Evolutionary conservation across 2,797 vertebrate species (phyloP).

Genomic region (Schizothorax lantsangensis): DNA sequence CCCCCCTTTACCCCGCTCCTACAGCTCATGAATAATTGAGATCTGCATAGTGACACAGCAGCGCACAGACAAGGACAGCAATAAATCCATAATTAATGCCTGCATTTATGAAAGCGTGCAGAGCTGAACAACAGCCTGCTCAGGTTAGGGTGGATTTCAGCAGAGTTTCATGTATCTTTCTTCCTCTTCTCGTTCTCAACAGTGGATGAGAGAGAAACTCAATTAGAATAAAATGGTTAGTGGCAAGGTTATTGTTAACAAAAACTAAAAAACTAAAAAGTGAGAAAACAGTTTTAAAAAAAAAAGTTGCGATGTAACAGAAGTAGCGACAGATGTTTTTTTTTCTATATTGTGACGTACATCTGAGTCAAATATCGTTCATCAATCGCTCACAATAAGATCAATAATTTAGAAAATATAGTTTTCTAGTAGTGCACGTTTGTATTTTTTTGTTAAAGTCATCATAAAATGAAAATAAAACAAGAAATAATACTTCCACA

Average conservation of each 20-base stretch:
- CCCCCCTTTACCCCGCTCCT: conserved; percentile 22
- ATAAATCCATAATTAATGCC: conserved; percentile 54
- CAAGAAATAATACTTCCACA: not conserved
- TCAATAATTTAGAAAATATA: too few relatives aligned
- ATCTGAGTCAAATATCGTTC: not conserved
- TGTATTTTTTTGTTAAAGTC: not conserved
- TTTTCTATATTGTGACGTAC: not conserved
- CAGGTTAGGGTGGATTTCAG: conserved; percentile 25
- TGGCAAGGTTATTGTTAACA: not conserved
- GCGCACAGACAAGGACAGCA: conserved; percentile 44
- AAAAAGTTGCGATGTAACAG: not conserved
- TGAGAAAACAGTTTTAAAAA: not conserved
- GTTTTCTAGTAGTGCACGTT: not conserved
- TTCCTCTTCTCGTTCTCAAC: not conserved
- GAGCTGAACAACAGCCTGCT: conserved; percentile 43
- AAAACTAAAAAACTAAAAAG: not conserved
- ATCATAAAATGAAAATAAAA: not conserved
- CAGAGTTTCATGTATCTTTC: conserved; percentile 26
- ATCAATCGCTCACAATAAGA: too few relatives aligned
- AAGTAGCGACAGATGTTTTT: not conserved
- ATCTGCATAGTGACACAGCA: conserved; percentile 49
- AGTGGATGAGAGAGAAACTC: not conserved
- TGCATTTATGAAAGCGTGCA: conserved; percentile 30
- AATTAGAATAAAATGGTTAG: not conserved
- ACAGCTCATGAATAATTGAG: conserved; percentile 52